Evolutionary conservation across 2,113 vertebrate species (phyloP).

Genomic region (Indri indri): DNA sequence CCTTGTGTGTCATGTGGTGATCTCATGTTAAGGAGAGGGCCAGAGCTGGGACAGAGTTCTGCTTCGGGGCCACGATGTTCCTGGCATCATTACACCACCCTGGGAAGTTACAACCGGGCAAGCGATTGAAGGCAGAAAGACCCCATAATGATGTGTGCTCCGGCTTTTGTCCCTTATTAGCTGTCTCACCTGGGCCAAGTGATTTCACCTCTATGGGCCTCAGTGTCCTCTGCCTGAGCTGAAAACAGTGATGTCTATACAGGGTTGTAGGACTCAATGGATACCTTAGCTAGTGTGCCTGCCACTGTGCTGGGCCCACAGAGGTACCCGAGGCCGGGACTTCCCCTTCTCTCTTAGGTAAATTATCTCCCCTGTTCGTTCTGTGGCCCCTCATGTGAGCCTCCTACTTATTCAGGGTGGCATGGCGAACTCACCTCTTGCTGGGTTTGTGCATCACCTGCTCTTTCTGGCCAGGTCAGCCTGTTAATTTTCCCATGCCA

Average conservation of each 20-base stretch:
- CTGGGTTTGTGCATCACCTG: conserved; percentile 51
- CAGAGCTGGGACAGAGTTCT: not conserved
- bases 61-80: not conserved
- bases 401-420: not conserved
- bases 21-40: not conserved
- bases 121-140: not conserved
- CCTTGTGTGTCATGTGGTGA: not conserved
- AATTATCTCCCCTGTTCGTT: not conserved
- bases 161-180: not conserved
- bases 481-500: conserved; percentile 59
- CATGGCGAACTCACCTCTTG: not conserved
- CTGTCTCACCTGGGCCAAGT: not conserved
- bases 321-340: not conserved
- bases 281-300: not conserved
- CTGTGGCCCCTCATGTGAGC: not conserved
- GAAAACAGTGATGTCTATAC: fast-evolving
- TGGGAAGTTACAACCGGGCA: not conserved
- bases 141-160: too few species aligned
- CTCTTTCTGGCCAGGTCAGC: conserved; percentile 57
- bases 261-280: not conserved
- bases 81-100: not conserved
- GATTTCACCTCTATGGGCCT: not conserved
- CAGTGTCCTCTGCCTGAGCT: not conserved
- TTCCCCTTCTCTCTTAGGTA: not conserved
- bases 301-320: not conserved